These are phyloP conservation scores for Psammodynastes pulverulentus DNA, from an alignment of 2,113 vertebrate genomes.

Conservation along the genomic window DNA sequence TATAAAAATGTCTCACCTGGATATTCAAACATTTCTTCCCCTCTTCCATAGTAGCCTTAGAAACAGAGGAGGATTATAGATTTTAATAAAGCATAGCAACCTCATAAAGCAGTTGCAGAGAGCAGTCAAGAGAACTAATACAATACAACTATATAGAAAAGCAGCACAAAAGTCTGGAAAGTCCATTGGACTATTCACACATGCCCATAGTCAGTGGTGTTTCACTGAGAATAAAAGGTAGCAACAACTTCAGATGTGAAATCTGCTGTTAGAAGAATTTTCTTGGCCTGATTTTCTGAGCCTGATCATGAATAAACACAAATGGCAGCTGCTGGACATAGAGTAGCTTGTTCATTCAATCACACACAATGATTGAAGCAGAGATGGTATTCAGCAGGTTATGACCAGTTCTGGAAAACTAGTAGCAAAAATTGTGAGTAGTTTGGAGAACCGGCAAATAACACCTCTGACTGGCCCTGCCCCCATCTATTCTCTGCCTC, in stretches of 20 bases:
- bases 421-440: too few relatives aligned
- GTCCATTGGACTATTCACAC: background rate
- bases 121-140: background rate
- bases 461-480: too few relatives aligned
- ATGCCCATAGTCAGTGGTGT: background rate
- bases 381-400: too few relatives aligned
- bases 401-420: too few relatives aligned
- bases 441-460: too few relatives aligned
- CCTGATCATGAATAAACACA: background rate
- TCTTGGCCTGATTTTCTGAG: background rate
- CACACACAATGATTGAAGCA: background rate
- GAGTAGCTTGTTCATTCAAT: background rate
- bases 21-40: background rate
- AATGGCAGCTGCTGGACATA: background rate
- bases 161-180: background rate
- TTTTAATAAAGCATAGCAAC: background rate
- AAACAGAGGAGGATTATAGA: background rate
- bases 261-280: background rate
- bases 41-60: background rate
- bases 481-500: too few relatives aligned
- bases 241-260: background rate
- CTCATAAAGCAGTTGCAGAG: background rate
- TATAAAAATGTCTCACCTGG: background rate
- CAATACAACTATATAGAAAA: background rate
- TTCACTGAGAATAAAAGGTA: background rate